Percentiles rank a stretch among this genome's conserved stretches.
phyloP scores from a whole-genome alignment of 2,888 invertebrate species.

The Lamellibrachia columna region DNA sequence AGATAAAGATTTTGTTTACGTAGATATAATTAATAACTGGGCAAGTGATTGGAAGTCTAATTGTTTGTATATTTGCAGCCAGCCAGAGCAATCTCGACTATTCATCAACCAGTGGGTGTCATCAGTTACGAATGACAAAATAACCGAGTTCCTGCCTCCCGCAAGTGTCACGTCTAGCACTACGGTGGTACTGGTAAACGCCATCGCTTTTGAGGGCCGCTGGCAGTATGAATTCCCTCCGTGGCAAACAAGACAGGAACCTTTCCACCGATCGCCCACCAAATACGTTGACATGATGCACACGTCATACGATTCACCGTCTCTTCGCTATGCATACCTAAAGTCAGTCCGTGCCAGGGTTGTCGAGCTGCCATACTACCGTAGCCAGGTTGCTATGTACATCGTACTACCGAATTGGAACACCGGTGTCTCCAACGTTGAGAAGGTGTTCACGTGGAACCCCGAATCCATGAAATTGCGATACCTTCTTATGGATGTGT shows the following conservation, averaged over 20 bases:
- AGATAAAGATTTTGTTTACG: too few relatives aligned
- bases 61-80: neutral
- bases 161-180: conserved; percentile 49
- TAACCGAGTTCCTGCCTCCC: conserved; percentile 77
- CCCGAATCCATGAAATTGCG: neutral
- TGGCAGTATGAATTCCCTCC: conserved; percentile 69
- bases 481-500: neutral
- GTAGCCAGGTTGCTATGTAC: neutral
- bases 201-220: conserved; percentile 68
- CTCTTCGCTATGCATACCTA: neutral
- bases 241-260: neutral
- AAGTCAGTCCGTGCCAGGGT: neutral
- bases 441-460: neutral
- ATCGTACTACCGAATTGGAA: neutral
- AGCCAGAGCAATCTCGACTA: conserved; percentile 60
- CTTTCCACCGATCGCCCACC: neutral
- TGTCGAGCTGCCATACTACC: neutral
- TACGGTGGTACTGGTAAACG: conserved; percentile 66
- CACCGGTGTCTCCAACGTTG: neutral
- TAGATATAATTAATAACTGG: too few relatives aligned
- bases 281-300: neutral
- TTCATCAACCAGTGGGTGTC: conserved; percentile 86
- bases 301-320: neutral
- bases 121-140: conserved; percentile 81
- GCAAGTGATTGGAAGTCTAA: too few relatives aligned